These are phyloP conservation scores for Sylvia atricapilla DNA, from an alignment of 2,113 vertebrate species.

Conservation along the genomic window DNA sequence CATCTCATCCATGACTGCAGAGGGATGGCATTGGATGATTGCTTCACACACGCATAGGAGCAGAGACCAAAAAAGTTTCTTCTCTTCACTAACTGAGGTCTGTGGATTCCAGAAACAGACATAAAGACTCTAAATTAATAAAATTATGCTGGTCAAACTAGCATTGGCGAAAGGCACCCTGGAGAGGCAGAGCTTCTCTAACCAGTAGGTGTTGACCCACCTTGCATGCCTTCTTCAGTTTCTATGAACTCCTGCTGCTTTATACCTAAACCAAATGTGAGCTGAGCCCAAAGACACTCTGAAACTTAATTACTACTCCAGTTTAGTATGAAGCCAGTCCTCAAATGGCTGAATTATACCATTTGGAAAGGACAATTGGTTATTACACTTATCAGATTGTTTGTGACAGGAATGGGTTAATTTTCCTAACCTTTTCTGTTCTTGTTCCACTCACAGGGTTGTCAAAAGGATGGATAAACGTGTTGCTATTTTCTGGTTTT, in stretches of 20 bases:
- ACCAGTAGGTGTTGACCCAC: background rate
- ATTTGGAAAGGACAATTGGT: conserved; percentile 44
- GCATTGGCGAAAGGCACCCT: background rate
- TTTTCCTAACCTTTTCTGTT: conserved; percentile 67
- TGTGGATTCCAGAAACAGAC: background rate
- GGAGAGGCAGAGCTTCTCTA: background rate
- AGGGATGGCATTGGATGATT: background rate
- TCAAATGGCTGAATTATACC: conserved; percentile 7
- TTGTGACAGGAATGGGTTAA: conserved; percentile 73
- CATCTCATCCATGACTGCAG: background rate
- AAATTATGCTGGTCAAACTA: background rate
- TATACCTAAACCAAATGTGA: conserved; percentile 2
- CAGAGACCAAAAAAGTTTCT: background rate
- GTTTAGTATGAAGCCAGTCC: background rate
- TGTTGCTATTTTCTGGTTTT: conserved; percentile 66
- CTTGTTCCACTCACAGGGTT: conserved; percentile 49
- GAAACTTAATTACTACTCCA: conserved; percentile 53
- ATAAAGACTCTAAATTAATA: background rate
- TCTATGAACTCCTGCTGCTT: background rate
- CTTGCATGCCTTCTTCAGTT: background rate
- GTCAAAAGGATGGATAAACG: conserved; percentile 65
- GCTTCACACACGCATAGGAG: background rate
- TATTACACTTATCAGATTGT: conserved; percentile 47
- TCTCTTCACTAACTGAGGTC: background rate
- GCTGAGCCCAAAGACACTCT: conserved; percentile 2